These are phyloP conservation scores for Caenorhabditis drosophilae DNA, from an alignment of 2,888 invertebrate genomes.

Conservation along the genomic window DNA sequence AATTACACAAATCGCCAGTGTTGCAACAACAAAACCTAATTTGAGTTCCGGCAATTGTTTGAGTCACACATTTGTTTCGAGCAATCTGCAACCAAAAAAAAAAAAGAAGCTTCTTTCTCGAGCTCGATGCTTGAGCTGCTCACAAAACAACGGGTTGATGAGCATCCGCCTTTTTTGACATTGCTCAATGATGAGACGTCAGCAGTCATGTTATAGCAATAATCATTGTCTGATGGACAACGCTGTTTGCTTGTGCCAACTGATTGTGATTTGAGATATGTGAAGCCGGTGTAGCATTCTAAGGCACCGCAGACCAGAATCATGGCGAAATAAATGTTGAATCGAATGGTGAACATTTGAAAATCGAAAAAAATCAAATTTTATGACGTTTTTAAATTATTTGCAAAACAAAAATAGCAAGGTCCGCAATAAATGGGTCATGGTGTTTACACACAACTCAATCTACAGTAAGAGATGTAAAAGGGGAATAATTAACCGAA, in stretches of 20 bases:
- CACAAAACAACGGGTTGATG: constrained; percentile 42
- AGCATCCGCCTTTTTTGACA: constrained; percentile 45
- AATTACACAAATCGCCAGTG: constrained; percentile 49
- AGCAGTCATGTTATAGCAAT: constrained; percentile 50
- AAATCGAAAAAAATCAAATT: not conserved
- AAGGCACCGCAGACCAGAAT: constrained; percentile 11
- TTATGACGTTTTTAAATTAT: not conserved
- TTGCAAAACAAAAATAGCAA: not conserved
- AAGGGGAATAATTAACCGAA: too few species aligned
- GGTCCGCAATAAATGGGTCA: not conserved
- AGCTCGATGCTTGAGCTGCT: too few species aligned
- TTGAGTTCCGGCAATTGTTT: constrained; percentile 32
- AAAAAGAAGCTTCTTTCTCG: too few species aligned
- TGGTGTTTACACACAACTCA: not conserved
- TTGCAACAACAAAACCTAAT: constrained; percentile 48
- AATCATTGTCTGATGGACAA: constrained; percentile 36
- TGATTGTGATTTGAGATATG: constrained; percentile 39
- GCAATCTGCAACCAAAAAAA: constrained; percentile 31
- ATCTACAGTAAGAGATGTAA: not conserved
- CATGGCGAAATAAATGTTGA: constrained; percentile 5
- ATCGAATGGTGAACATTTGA: constrained; percentile 4
- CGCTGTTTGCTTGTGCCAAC: constrained; percentile 44
- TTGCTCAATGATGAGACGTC: constrained; percentile 33
- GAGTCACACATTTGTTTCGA: constrained; percentile 42
- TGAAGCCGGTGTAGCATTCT: constrained; percentile 48